Evolutionary conservation across 2,888 invertebrate species (phyloP), one percentile per base, ranked within the genome.

Genomic region (Chrysopilus asiliformis): DNA sequence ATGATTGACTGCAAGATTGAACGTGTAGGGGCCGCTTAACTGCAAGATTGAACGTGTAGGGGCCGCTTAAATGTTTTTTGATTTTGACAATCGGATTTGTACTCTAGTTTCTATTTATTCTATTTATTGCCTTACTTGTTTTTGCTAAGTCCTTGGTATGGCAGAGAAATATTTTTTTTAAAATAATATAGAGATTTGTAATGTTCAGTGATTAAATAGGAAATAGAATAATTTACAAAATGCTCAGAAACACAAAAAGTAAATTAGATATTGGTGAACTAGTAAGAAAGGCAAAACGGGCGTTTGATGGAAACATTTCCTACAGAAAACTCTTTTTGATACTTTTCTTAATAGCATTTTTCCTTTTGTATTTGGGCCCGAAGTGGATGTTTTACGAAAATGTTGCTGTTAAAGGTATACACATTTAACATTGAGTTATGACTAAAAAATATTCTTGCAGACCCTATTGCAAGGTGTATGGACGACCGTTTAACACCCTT

Each of bases 301-400:
- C 53, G 20, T 48, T 53, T 19, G 61, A 61, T 36, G 55, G 59
- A 17, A 58, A 54, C 27, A 43, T 61, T 20, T 48, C 63, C 2
- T 63, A 63, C 48, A 54, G 60, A 27, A 57, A 58, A 40, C 46
- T 62, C 32, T 58, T 63, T 45, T 44, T 59, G 24, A 46, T 60
- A 3, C 43, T 71, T 10, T 56, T 76, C n/a, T 56, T 71, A 37
- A 48, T 71, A 34, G 66, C 72, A 45, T 68, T 71, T 39, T 61
- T 78, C 35, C 56, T 76, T 26, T 57, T 79, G 5, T 80, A 80
- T 51, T 56, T 76, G 31, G 73, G 79, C 31, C 78, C 80, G 22
- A 71, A 70, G 42, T 76, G 74, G 69, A 50, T 79, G 19, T 72
- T 75, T 45, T 65, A 64, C 40, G 58, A 64, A 18, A 66, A 68